Evolutionary conservation across 2,797 vertebrate species (phyloP).

Genomic region (Mycteria americana): DNA sequence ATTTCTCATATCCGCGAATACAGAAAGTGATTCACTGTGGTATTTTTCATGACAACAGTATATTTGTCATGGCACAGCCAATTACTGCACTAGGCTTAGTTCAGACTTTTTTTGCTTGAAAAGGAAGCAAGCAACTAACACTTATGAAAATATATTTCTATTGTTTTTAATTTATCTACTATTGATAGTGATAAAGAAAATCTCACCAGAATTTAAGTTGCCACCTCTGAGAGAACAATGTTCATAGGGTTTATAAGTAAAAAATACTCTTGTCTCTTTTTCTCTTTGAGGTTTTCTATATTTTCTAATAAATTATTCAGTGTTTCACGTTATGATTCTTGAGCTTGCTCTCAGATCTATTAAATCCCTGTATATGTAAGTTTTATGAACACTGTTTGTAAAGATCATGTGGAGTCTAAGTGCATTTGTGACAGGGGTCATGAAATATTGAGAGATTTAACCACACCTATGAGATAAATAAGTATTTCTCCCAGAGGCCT

Average conservation of each 20-base stretch:
- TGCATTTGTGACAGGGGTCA: constrained; percentile 22
- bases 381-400: constrained; percentile 48
- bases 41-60: background rate
- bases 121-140: background rate
- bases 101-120: background rate
- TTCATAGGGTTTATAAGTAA: background rate
- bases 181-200: background rate
- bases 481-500: background rate
- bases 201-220: background rate
- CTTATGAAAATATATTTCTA: background rate
- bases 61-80: background rate
- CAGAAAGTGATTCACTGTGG: background rate
- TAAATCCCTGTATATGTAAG: constrained; percentile 14
- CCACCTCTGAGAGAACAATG: background rate
- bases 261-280: background rate
- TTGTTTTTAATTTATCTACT: background rate
- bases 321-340: constrained; percentile 9
- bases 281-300: background rate
- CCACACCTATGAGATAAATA: constrained; percentile 28
- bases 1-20: background rate
- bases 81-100: background rate
- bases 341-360: constrained; percentile 4
- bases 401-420: background rate
- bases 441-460: constrained; percentile 51
- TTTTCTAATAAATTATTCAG: constrained; percentile 26